Evolutionary conservation across 2,113 vertebrate genomes (phyloP).

Genomic region (Arothron firmamentum): DNA sequence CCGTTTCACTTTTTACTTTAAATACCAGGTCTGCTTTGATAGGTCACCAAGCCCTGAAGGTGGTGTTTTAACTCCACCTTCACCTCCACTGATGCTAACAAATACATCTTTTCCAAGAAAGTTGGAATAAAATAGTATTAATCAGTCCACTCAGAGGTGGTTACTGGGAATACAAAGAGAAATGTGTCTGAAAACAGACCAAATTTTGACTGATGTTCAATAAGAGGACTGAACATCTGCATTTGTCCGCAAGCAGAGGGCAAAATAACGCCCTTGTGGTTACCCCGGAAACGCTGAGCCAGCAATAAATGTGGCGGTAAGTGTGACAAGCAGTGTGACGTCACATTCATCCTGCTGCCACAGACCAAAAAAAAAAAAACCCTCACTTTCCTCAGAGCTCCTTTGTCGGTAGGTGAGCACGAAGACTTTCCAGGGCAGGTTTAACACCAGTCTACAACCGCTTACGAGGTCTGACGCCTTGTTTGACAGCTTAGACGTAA

Average conservation of each 20-base stretch:
- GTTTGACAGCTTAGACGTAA: conserved; percentile 15
- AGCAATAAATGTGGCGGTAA: conserved; percentile 16
- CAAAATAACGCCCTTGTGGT: conserved; percentile 24
- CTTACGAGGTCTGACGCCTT: conserved; percentile 37
- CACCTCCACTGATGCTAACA: too few relatives aligned
- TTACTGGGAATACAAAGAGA: too few relatives aligned
- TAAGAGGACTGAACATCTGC: not conserved
- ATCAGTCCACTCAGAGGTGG: too few relatives aligned
- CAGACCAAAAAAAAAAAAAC: conserved; percentile 34
- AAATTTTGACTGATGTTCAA: too few relatives aligned
- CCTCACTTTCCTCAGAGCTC: conserved; percentile 40
- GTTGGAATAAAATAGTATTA: too few relatives aligned
- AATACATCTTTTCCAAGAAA: too few relatives aligned
- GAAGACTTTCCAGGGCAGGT: conserved; percentile 55
- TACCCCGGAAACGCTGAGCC: conserved; percentile 14
- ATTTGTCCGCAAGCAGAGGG: conserved; percentile 2
- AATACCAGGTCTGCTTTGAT: too few relatives aligned
- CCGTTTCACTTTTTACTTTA: too few relatives aligned
- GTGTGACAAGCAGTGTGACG: conserved; percentile 4
- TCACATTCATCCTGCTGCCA: conserved; percentile 14
- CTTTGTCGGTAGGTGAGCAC: conserved; percentile 45
- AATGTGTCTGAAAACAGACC: too few relatives aligned
- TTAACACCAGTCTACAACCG: conserved; percentile 48
- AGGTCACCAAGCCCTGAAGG: too few relatives aligned
- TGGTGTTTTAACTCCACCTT: too few relatives aligned